Conservation (phyloP, 2,113 vertebrate genomes). For the Oceanodroma tethys region DNA sequence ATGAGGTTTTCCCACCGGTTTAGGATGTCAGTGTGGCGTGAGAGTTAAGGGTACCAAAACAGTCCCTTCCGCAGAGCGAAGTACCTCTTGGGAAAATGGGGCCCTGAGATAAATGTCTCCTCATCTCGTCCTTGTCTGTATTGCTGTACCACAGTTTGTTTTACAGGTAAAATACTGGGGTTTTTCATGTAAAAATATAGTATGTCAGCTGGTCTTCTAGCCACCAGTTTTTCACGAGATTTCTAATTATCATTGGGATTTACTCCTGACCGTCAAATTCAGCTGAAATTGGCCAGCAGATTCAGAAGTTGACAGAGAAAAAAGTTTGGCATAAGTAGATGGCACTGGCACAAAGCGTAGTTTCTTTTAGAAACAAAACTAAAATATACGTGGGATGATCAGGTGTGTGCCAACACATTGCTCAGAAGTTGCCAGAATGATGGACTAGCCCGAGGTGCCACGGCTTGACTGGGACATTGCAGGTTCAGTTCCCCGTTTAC, state of each 20-base stretch:
- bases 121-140: not conserved
- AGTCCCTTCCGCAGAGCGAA: not conserved
- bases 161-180: not conserved
- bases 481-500: not conserved
- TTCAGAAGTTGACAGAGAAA: not conserved
- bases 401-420: not conserved
- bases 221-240: not conserved
- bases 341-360: rapidly evolving
- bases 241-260: not conserved
- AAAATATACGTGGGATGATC: not conserved
- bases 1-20: rapidly evolving
- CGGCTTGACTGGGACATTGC: rapidly evolving
- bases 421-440: not conserved
- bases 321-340: rapidly evolving
- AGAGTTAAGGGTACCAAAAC: not conserved
- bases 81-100: not conserved
- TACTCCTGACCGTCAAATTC: not conserved
- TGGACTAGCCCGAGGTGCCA: not conserved
- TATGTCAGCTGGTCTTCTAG: not conserved
- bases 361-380: not conserved
- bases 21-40: not conserved
- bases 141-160: not conserved
- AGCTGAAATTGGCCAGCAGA: not conserved
- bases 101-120: too few relatives aligned
- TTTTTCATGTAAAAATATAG: not conserved